These are phyloP conservation scores for Fratercula arctica DNA, from an alignment of 2,797 vertebrate species.

Conservation along the genomic window DNA sequence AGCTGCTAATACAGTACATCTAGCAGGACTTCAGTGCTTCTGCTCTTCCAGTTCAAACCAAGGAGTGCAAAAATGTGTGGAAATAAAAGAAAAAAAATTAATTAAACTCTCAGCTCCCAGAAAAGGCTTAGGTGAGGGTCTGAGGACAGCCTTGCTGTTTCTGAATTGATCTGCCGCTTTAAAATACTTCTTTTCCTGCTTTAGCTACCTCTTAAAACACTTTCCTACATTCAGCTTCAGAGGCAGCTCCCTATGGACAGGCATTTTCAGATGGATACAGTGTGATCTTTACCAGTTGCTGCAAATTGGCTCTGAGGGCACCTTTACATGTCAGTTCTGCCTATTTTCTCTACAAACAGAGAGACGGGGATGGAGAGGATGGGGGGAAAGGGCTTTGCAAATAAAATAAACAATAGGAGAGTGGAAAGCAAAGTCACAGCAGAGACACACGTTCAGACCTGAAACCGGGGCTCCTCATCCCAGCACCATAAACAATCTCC, in stretches of 20 bases:
- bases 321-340: slow-evolving; percentile 64
- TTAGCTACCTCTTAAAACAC: slow-evolving; percentile 12
- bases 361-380: slow-evolving; percentile 2
- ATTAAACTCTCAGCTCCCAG: not conserved
- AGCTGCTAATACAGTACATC: not conserved
- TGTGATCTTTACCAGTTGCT: slow-evolving; percentile 57
- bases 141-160: not conserved
- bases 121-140: not conserved
- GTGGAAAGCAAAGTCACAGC: not conserved
- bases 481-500: slow-evolving; percentile 15
- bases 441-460: not conserved
- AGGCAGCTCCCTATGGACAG: slow-evolving; percentile 28
- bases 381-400: slow-evolving; percentile 25
- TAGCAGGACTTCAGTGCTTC: not conserved
- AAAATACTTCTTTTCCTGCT: not conserved
- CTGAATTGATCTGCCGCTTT: not conserved
- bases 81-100: slow-evolving; percentile 13
- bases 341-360: slow-evolving; percentile 40
- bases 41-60: not conserved
- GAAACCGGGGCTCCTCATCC: not conserved
- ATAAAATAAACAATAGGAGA: slow-evolving; percentile 38
- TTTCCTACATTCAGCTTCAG: not conserved
- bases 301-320: slow-evolving; percentile 66
- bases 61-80: not conserved
- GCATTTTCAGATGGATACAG: slow-evolving; percentile 52